phyloP scores from a whole-genome alignment of 2,888 invertebrate genomes.

The Chrysotoxum bicinctum region DNA sequence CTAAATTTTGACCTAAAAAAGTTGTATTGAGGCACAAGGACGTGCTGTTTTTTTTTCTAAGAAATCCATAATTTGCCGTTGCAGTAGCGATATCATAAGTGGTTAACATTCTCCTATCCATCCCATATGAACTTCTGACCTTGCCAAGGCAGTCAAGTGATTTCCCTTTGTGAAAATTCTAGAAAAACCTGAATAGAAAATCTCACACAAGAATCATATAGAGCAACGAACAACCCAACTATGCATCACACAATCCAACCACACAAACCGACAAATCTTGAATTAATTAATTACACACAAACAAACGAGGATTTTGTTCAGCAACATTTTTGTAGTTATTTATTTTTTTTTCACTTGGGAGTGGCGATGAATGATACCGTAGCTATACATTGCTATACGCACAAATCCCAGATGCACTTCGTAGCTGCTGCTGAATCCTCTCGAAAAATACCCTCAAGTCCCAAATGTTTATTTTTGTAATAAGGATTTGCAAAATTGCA shows the following conservation, averaged over 20 bases:
- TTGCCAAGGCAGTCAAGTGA: neutral
- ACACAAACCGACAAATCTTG: conserved; percentile 28
- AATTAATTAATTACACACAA: conserved; percentile 48
- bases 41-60: neutral
- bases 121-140: conserved; percentile 25
- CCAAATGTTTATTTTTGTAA: conserved; percentile 63
- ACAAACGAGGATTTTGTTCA: conserved; percentile 22
- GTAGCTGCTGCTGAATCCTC: neutral
- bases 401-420: conserved; percentile 58
- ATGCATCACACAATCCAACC: neutral
- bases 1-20: too few relatives aligned
- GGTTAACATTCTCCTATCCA: conserved; percentile 22
- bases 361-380: neutral
- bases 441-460: conserved; percentile 11
- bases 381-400: neutral
- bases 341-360: neutral
- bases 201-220: neutral
- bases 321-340: neutral
- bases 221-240: neutral
- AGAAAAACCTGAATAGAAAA: too few relatives aligned
- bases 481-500: conserved; percentile 47
- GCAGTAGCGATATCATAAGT: neutral
- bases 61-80: neutral
- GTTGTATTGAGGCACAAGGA: too few relatives aligned
- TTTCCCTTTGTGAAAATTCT: neutral